Percentiles rank a stretch among this genome's conserved stretches.
Evolutionary conservation across 2,113 vertebrate species (phyloP).

Genomic region (Leptosomus discolor): DNA sequence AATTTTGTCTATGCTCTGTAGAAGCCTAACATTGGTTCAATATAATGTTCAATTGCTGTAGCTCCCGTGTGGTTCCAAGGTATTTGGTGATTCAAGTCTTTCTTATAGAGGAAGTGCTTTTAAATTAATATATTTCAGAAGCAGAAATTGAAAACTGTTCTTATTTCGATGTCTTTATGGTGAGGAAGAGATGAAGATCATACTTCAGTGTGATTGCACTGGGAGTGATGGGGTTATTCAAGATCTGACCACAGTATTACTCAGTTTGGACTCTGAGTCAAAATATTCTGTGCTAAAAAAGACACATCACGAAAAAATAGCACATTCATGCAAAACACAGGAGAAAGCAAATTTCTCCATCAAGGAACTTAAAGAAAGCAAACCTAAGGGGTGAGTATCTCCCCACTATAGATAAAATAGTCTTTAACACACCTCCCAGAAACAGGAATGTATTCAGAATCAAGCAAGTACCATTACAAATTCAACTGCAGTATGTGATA

Average conservation of each 20-base stretch:
- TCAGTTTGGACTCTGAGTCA: background rate
- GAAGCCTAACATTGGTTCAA: constrained; percentile 4
- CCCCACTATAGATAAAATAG: background rate
- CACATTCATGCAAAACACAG: background rate
- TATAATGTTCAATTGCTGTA: constrained; percentile 31
- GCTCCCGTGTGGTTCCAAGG: background rate
- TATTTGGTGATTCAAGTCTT: background rate
- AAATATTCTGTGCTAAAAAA: background rate
- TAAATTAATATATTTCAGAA: constrained; percentile 36
- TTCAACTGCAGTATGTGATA: background rate
- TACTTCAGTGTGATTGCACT: background rate
- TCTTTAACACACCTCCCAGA: background rate
- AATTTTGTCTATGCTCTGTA: constrained; percentile 3
- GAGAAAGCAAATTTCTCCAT: background rate
- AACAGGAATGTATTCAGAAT: background rate
- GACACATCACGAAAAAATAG: background rate
- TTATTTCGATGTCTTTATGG: background rate
- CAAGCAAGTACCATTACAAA: background rate
- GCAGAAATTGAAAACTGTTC: background rate
- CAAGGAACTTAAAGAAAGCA: background rate
- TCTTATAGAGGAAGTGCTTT: background rate
- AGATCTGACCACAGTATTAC: background rate
- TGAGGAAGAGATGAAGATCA: background rate
- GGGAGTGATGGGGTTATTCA: background rate
- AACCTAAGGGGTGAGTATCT: background rate